These are phyloP conservation scores for Silurus aristotelis DNA, from an alignment of 2,797 vertebrate species.

Conservation along the genomic window DNA sequence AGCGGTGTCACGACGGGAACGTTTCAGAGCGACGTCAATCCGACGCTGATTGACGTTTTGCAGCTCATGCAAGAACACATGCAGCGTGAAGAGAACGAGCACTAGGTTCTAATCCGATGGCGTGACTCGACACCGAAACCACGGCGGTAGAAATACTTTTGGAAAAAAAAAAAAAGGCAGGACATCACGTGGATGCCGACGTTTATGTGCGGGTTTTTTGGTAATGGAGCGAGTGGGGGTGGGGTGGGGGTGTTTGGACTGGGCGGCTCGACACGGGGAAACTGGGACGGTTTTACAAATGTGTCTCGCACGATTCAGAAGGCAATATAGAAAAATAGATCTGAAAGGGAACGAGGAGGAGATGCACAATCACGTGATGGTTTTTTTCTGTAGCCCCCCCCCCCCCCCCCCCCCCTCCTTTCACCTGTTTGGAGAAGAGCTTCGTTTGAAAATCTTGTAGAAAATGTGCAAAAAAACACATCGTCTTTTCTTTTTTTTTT, in stretches of 20 bases:
- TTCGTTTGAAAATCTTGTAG: conserved; percentile 94
- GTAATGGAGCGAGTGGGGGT: too few relatives aligned
- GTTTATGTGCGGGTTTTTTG: conserved; percentile 72
- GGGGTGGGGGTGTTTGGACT: too few relatives aligned
- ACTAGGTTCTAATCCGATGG: conserved; percentile 78
- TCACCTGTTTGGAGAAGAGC: conserved; percentile 95
- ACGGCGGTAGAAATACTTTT: conserved; percentile 89
- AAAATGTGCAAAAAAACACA: conserved; percentile 98
- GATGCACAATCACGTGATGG: conserved; percentile 82
- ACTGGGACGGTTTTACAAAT: conserved; percentile 99
- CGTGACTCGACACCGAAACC: conserved; percentile 93
- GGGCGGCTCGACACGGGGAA: conserved; percentile 83
- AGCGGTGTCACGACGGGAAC: conserved; percentile 93
- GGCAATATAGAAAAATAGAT: conserved; percentile 99
- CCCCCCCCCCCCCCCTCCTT: conserved; percentile 71
- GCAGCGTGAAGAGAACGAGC: conserved; percentile 94
- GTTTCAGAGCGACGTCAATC: conserved; percentile 86
- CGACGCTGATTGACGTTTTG: conserved; percentile 66
- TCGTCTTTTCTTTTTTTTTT: conserved; percentile 43
- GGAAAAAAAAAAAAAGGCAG: conserved; percentile 68
- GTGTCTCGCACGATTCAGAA: conserved; percentile 99
- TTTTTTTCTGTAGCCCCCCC: conserved; percentile 58
- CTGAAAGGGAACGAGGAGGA: conserved; percentile 56
- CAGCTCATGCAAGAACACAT: conserved; percentile 99
- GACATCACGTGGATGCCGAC: conserved; percentile 86